These are phyloP conservation scores for Cryptocephalus moraei DNA, from an alignment of 2,888 invertebrate species.

Conservation along the genomic window DNA sequence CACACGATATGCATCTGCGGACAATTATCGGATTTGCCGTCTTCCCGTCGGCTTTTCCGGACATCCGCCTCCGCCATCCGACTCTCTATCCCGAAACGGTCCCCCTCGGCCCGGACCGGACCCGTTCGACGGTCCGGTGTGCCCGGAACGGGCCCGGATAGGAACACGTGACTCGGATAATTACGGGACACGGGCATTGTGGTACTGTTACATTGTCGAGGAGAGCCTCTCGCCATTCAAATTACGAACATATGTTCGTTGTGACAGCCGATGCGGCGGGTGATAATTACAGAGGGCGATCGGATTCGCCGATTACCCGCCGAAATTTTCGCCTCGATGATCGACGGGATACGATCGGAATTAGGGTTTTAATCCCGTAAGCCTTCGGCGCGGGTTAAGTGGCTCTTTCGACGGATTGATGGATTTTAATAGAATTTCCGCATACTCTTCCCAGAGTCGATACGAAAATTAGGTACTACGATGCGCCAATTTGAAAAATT, in stretches of 20 bases:
- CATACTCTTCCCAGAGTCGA: too few species aligned
- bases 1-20: slow-evolving; percentile 35
- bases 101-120: slow-evolving; percentile 6
- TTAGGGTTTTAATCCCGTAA: too few species aligned
- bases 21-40: slow-evolving; percentile 29
- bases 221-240: slow-evolving; percentile 21
- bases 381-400: too few species aligned
- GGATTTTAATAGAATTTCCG: too few species aligned
- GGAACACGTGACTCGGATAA: slow-evolving; percentile 37
- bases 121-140: slow-evolving; percentile 5
- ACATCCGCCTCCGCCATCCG: slow-evolving; percentile 1
- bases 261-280: slow-evolving; percentile 23
- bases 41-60: slow-evolving; percentile 7
- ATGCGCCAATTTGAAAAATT: too few species aligned
- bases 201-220: slow-evolving; percentile 35
- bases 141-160: slow-evolving; percentile 24
- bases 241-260: slow-evolving; percentile 33
- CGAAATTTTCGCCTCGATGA: neutral
- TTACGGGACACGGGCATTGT: slow-evolving; percentile 28
- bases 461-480: too few species aligned
- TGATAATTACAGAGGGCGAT: too few species aligned
- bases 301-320: too few species aligned
- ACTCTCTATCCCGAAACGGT: slow-evolving; percentile 16
- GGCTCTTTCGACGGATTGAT: too few species aligned
- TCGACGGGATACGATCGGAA: neutral